Evolutionary conservation across 2,888 invertebrate genomes (phyloP).

Genomic region (Tupiocoris notatus): DNA sequence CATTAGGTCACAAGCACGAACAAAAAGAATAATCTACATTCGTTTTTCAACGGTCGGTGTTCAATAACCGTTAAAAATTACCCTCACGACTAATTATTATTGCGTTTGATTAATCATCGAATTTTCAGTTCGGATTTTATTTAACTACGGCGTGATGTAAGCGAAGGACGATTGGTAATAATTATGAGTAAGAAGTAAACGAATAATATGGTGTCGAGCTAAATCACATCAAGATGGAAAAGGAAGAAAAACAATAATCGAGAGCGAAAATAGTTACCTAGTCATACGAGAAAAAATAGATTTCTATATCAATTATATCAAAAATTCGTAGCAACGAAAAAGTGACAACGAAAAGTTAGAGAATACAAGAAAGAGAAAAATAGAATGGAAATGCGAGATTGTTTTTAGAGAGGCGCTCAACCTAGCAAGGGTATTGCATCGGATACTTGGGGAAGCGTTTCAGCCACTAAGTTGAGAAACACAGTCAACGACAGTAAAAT

Average conservation of each 20-base stretch:
- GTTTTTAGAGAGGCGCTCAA: conserved; percentile 51
- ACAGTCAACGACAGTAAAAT: conserved; percentile 96
- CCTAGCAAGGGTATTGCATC: conserved; percentile 66
- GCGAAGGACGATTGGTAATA: too few species aligned
- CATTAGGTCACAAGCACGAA: too few species aligned
- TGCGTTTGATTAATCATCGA: too few species aligned
- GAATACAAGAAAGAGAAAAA: conserved; percentile 9
- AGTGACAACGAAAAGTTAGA: conserved; percentile 16
- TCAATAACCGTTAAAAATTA: too few species aligned
- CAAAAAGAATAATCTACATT: too few species aligned
- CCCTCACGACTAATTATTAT: too few species aligned
- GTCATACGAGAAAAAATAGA: conserved; percentile 1
- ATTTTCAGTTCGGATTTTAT: too few species aligned
- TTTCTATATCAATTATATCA: conserved; percentile 15
- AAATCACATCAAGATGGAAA: not conserved
- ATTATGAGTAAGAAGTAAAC: too few species aligned
- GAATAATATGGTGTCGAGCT: too few species aligned
- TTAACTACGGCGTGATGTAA: too few species aligned
- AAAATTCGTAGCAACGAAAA: conserved; percentile 24
- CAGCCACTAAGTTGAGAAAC: conserved; percentile 95
- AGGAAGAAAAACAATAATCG: not conserved
- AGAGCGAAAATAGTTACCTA: not conserved
- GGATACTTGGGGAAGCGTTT: conserved; percentile 81
- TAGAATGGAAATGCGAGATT: conserved; percentile 46
- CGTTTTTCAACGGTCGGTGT: too few species aligned